Evolutionary conservation across 2,888 invertebrate species (phyloP).

Genomic region (Limnephilus lunatus): DNA sequence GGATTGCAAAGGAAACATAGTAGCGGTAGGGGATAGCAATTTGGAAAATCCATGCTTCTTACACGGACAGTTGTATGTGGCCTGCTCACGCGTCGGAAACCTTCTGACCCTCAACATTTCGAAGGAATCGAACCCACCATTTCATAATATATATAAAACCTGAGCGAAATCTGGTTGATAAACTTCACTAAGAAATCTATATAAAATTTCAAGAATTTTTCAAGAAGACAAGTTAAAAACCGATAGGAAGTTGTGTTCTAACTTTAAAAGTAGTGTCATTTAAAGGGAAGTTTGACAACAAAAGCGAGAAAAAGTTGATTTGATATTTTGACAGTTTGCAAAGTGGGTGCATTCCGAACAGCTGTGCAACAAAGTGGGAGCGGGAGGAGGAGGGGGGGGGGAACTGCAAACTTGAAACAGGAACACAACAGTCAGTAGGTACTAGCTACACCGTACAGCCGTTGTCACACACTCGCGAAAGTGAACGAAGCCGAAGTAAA

Average conservation of each 20-base stretch:
- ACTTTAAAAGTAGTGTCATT: not conserved
- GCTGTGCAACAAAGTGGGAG: slow-evolving; percentile 33
- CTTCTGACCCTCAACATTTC: not conserved
- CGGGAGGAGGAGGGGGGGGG: not conserved
- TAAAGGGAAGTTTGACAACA: not conserved
- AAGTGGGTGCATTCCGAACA: slow-evolving; percentile 16
- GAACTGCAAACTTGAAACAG: not conserved
- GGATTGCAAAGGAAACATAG: too few species aligned
- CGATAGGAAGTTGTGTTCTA: not conserved
- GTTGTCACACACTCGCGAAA: not conserved
- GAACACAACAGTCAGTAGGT: not conserved
- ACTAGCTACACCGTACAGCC: not conserved
- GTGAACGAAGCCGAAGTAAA: not conserved
- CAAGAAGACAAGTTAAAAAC: not conserved
- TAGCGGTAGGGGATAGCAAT: too few species aligned
- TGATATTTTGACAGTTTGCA: slow-evolving; percentile 33
- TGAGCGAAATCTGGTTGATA: not conserved
- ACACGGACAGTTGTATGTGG: too few species aligned
- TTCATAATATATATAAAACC: not conserved
- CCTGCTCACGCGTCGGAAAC: too few species aligned
- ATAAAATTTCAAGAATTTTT: not conserved
- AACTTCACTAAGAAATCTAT: not conserved
- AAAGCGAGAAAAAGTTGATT: slow-evolving; percentile 7
- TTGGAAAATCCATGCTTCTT: too few species aligned
- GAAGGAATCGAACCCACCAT: not conserved